Base-by-base conservation (phyloP, 2,888 invertebrate species). In the Aleiodes alternator region DNA sequence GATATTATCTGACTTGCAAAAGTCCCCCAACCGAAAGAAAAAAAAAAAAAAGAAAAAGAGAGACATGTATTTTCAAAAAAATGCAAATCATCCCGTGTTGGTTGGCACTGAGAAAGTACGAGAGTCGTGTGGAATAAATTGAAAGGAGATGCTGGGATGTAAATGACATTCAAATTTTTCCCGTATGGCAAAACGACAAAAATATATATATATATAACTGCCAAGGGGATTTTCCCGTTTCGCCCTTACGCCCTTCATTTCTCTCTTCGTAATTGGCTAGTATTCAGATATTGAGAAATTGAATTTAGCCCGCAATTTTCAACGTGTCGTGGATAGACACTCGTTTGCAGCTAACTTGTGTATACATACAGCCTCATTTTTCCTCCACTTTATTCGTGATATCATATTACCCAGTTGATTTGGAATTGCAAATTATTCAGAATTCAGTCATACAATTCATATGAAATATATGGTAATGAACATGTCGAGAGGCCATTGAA, bases 141-240 rank as follows among this genome's bases (percentile, higher is more conserved):
- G 88, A 84, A 83, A 84, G 83, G 80, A 23, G 82, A 84, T 80
- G 80, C 80, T 81, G 72, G 79, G 81, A 80, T 83, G 82, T 80
- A 86, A 86, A 87, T 87, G 87, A 87, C 87, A 87, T 87, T 87
- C 83, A 87, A 87, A 87, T 87, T 87, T 34, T 79, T 82, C 69
- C 78, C 79, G 77, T 80, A 79, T 78, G 80, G 81, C 78, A 84
- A 86, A 86, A 87, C 85, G 86, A 86, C 85, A 84, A 85, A 86
- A 86, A 86, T 87, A 87, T 84, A 82, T 80, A 82, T 80, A 23
- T 23, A 72, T 70, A 61, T 69, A 66, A 69, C 55, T 23, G 31
- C 23, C 29, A 43, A 43, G 43, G 43, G 43, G 43, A 43, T 55
- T 64, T 69, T 4, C 16, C 14, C 16, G 7, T 16, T 53, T 53